Evolutionary conservation across 2,113 vertebrate genomes (phyloP).

Genomic region (Charadrius vociferus): DNA sequence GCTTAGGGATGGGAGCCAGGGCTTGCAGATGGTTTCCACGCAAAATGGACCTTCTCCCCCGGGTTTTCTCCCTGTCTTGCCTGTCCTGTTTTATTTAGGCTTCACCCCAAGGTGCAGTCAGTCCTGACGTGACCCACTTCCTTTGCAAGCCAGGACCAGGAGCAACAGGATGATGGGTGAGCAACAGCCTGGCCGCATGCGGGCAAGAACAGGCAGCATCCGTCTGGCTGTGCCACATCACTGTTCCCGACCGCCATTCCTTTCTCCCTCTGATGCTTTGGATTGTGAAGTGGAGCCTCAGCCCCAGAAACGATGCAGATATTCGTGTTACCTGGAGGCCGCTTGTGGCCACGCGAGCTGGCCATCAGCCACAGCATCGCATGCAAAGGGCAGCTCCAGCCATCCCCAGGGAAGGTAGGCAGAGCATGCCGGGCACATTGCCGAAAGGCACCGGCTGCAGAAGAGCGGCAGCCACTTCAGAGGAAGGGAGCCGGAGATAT

Average conservation of each 20-base stretch:
- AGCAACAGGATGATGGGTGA: background rate
- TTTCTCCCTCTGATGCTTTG: background rate
- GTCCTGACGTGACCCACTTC: background rate
- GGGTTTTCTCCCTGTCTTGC: background rate
- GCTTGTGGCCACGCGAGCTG: background rate
- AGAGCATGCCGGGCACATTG: accelerated
- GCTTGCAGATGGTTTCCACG: background rate
- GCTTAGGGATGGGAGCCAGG: background rate
- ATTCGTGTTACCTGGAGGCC: background rate
- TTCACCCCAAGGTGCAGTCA: background rate
- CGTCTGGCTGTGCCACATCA: background rate
- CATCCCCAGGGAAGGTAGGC: background rate
- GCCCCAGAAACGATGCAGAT: background rate
- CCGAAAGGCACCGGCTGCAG: accelerated
- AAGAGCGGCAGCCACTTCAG: background rate
- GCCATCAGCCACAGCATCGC: background rate
- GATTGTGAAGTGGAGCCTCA: background rate
- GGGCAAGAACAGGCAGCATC: background rate
- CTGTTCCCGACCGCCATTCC: background rate
- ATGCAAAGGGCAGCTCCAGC: background rate
- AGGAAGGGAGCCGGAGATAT: background rate
- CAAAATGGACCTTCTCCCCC: background rate
- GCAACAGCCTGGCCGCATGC: accelerated
- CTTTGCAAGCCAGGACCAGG: background rate
- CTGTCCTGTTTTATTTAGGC: background rate